Evolutionary conservation across 2,113 vertebrate species (phyloP).

Genomic region (Alectura lathami): DNA sequence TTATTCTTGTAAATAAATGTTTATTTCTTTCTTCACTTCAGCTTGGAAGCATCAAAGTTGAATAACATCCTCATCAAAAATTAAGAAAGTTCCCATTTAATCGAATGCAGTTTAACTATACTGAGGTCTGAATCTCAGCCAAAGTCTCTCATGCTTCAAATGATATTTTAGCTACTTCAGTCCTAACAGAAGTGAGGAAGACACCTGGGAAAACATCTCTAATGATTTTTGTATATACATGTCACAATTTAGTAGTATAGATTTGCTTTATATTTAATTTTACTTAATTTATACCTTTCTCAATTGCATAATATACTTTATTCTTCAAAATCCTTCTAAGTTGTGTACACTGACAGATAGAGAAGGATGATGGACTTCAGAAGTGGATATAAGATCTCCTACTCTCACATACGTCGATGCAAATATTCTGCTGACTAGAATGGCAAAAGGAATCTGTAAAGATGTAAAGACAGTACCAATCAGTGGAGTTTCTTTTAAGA

Average conservation of each 20-base stretch:
- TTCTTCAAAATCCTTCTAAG: neutral
- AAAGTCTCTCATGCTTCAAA: neutral
- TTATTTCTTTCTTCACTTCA: neutral
- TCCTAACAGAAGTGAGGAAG: neutral
- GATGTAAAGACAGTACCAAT: neutral
- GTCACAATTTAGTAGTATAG: neutral
- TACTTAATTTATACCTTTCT: neutral
- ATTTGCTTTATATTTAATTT: neutral
- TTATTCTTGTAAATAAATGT: neutral
- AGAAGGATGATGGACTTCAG: neutral
- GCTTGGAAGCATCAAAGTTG: neutral
- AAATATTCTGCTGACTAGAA: neutral
- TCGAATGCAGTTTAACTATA: rapidly evolving
- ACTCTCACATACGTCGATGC: neutral
- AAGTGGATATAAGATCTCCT: neutral
- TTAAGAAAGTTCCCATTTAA: neutral
- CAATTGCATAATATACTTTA: neutral
- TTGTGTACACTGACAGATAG: neutral
- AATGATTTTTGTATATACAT: neutral
- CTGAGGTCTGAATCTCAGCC: neutral
- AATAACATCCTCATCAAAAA: neutral
- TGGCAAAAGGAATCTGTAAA: neutral
- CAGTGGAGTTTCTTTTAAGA: neutral
- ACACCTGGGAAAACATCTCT: neutral
- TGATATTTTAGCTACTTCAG: neutral